Conservation (phyloP, 2,797 vertebrate species). For the Brachyalestes nurse region DNA sequence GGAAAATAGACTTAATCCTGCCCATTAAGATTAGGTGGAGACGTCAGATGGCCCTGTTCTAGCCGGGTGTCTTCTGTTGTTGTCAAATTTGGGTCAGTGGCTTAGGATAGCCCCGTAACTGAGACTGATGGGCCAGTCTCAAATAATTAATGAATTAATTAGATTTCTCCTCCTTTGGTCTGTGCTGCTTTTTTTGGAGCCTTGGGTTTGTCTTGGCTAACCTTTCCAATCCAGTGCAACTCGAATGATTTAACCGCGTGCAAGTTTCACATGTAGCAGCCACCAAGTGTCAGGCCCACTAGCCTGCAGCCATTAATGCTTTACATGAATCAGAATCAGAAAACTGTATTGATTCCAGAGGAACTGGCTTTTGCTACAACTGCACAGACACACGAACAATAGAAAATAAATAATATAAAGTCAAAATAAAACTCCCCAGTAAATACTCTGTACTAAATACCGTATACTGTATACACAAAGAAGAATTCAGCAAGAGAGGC, state of each 20-base stretch:
- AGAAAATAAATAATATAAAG: too few species aligned
- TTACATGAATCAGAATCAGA: not conserved
- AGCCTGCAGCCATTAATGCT: not conserved
- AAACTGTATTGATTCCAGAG: too few species aligned
- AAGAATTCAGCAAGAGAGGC: too few species aligned
- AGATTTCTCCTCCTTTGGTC: conserved; percentile 6
- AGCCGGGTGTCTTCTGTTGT: conserved; percentile 76
- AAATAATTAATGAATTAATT: conserved; percentile 48
- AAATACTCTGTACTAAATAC: too few species aligned
- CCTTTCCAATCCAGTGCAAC: conserved; percentile 35
- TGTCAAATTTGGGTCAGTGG: conserved; percentile 77
- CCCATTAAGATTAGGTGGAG: conserved; percentile 77
- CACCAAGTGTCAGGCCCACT: conserved; percentile 8
- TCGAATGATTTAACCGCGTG: conserved; percentile 48
- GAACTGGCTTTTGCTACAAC: too few species aligned
- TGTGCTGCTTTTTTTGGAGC: conserved; percentile 30
- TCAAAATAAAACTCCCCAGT: too few species aligned
- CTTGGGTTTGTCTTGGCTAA: conserved; percentile 32
- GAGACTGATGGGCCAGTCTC: conserved; percentile 61
- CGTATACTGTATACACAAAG: too few species aligned
- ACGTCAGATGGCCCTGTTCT: conserved; percentile 76
- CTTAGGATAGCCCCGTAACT: conserved; percentile 72
- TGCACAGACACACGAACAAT: too few species aligned
- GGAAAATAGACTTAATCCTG: conserved; percentile 77
- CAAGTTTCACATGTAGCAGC: conserved; percentile 12